These are phyloP conservation scores for Phylloscopus trochiloides DNA, from an alignment of 2,113 vertebrate genomes.

Conservation along the genomic window DNA sequence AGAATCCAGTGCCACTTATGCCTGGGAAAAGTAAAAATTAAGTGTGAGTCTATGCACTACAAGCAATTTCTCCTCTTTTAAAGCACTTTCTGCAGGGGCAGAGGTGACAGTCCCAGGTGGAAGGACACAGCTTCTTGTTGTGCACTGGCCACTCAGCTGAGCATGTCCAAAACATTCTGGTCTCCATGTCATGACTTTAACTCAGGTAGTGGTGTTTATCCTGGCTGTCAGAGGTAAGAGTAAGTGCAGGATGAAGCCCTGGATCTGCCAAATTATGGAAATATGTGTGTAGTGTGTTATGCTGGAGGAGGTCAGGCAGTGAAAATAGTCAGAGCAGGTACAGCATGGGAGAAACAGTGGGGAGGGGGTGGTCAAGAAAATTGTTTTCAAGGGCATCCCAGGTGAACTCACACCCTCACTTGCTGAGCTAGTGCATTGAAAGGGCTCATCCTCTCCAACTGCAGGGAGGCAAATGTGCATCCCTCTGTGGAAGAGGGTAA, in stretches of 20 bases:
- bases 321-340: neutral
- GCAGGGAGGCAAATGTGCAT: fast-evolving
- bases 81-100: neutral
- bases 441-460: neutral
- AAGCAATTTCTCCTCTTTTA: neutral
- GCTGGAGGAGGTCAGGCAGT: neutral
- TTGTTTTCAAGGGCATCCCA: neutral
- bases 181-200: neutral
- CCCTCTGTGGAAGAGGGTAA: neutral
- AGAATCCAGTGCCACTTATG: neutral
- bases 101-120: neutral
- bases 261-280: neutral
- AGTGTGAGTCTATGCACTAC: neutral
- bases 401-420: neutral
- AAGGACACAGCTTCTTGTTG: neutral
- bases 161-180: neutral
- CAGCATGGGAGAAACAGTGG: neutral
- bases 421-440: neutral
- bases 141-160: neutral
- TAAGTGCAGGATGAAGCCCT: neutral
- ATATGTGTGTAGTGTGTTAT: fast-evolving
- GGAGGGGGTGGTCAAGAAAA: neutral
- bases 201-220: neutral
- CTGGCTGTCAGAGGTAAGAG: neutral
- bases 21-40: neutral